Conservation (phyloP, 2,797 vertebrate genomes). For the Tangara arthus region DNA sequence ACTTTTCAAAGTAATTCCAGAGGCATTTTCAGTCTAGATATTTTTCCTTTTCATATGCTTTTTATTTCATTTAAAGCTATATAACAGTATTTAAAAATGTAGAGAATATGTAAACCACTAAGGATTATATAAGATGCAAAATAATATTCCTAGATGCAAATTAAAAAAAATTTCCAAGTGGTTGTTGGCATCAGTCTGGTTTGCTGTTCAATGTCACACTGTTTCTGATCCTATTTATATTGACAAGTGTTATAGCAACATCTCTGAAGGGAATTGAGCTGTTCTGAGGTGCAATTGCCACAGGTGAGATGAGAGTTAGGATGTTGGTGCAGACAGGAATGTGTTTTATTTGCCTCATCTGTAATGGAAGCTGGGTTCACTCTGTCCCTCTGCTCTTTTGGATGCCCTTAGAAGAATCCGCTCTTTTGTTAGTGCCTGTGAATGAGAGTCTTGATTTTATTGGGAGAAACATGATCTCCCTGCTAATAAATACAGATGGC, state of each 20-base stretch:
- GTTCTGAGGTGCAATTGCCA: background rate
- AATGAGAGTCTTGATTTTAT: background rate
- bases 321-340: background rate
- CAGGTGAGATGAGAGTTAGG: background rate
- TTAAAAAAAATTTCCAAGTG: background rate
- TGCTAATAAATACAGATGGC: background rate
- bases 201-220: background rate
- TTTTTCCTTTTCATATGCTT: background rate
- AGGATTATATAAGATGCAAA: background rate
- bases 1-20: conserved; percentile 15
- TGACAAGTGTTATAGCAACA: background rate
- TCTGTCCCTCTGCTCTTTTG: background rate
- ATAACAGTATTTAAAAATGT: background rate
- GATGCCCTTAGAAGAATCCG: background rate
- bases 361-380: background rate
- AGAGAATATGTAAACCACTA: background rate
- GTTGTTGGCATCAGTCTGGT: background rate
- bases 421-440: background rate
- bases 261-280: background rate
- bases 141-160: background rate
- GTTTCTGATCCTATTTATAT: background rate
- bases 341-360: background rate
- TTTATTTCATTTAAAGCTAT: background rate
- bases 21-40: background rate
- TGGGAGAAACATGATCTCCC: background rate